A percentile compares a stretch with the other conserved stretches of the same genome.
Evolutionary conservation across 64 coral and sea anemone species (phyloP).

Genomic region (Cladopsammia gracilis): DNA sequence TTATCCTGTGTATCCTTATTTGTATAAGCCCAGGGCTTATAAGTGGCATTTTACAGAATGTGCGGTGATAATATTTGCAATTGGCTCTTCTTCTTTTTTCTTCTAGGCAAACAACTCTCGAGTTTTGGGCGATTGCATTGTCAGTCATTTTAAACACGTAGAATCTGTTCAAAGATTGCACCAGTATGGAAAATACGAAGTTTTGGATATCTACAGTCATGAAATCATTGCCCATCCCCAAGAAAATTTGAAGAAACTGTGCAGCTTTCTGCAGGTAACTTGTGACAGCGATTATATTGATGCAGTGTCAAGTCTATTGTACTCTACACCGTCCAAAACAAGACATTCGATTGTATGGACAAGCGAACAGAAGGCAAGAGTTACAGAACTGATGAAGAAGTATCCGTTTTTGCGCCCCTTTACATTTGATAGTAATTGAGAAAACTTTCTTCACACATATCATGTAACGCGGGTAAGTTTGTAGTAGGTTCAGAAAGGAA

Average conservation of each 20-base stretch:
- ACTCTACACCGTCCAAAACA: neutral
- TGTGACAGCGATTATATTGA: neutral
- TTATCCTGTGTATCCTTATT: too few relatives aligned
- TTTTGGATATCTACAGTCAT: neutral
- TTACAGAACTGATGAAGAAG: neutral
- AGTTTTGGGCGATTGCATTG: neutral
- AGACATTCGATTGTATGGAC: neutral
- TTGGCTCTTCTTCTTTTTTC: neutral
- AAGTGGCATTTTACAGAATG: too few relatives aligned
- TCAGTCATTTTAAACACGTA: neutral
- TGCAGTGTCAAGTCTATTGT: neutral
- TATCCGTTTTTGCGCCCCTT: neutral
- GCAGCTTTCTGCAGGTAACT: neutral
- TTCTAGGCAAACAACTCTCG: neutral
- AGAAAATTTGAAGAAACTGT: neutral
- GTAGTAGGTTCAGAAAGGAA: too few relatives aligned
- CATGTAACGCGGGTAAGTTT: too few relatives aligned
- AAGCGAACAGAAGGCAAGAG: neutral
- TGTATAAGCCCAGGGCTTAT: too few relatives aligned
- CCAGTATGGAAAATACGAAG: neutral
- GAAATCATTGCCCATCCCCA: neutral
- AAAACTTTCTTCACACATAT: neutral
- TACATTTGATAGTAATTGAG: slow-evolving; percentile 5
- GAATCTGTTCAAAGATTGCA: neutral
- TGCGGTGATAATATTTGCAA: too few relatives aligned